These are phyloP conservation scores for Crocuta crocuta DNA, from an alignment of 2,113 vertebrate species.

Conservation along the genomic window DNA sequence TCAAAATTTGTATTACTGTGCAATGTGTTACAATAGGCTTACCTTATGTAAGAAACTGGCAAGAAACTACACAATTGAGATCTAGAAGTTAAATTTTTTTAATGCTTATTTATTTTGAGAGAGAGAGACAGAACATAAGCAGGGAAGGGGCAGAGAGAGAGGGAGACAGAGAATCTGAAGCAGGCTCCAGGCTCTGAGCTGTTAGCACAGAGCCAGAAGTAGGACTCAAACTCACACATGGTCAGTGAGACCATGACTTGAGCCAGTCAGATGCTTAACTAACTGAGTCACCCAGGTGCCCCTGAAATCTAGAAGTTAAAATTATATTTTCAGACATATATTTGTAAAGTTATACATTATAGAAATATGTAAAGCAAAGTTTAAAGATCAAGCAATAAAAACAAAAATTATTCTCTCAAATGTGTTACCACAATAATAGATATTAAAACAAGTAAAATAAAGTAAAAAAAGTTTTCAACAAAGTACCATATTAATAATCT, in stretches of 20 bases:
- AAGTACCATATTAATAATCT: conserved; percentile 13
- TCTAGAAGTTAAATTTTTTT: not conserved
- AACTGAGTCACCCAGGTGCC: too few relatives aligned
- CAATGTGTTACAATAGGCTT: not conserved
- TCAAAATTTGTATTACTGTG: not conserved
- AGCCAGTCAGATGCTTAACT: too few relatives aligned
- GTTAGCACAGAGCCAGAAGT: too few relatives aligned
- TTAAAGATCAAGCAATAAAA: conserved; percentile 24
- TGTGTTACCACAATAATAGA: not conserved
- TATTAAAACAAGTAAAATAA: conserved; percentile 27
- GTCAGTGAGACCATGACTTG: too few relatives aligned
- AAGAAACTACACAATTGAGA: not conserved
- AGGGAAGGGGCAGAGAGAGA: too few relatives aligned
- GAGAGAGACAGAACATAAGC: too few relatives aligned
- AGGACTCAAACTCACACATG: too few relatives aligned
- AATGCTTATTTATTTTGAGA: too few relatives aligned
- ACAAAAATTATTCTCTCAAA: not conserved
- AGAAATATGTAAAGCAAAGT: conserved; percentile 17
- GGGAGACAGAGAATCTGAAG: too few relatives aligned
- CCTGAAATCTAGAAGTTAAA: not conserved
- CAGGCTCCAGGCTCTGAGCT: too few relatives aligned
- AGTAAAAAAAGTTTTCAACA: not conserved
- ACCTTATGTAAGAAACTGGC: not conserved
- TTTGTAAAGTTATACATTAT: not conserved
- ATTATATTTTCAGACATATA: not conserved